Base-by-base conservation (phyloP, 2,113 vertebrate species). In the Axis porcinus region DNA sequence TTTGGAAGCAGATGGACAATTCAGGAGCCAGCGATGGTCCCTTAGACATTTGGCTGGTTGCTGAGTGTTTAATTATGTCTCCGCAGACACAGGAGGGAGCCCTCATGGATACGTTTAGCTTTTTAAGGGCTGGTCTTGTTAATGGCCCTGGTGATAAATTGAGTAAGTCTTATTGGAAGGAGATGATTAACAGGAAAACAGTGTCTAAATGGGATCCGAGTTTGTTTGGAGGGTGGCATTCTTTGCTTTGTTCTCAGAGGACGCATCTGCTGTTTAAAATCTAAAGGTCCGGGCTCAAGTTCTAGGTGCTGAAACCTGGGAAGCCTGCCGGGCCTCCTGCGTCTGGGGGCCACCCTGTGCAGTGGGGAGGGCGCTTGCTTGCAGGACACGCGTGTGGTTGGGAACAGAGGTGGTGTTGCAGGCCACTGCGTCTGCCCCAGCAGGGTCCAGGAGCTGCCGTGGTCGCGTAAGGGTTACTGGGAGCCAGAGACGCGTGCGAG, bases 1-100 rank as follows among this genome's bases (percentile, higher is more conserved):
- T 89, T 92, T 81, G 54, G 94, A 91, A 94, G 85, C 95, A 96
- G 93, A 97, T 91, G 92, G 95, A 93, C 92, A 95, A 83, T 62
- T 96, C 55, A 50, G 14, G 30, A 93, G 28, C 76, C 88, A 43
- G 47, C 54, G 82, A 3, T 15, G 52, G 55, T n/a, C 84, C 95
- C 92, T 76, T 57, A 23, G 89, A 93, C 86, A 12, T 28, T 40
- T 60, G 70, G 74, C 92, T 64, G 19, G 52, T 85, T 23, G 47
- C 95, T 74, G 81, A 27, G 50, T 70, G 36, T 91, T 94, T 98
- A 91, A 94, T 97, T 82, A 62, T 47, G 67, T 97, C 88, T 89
- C 50, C 5, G 87, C 76, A 94, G 96, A 97, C 88, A 62, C 60
- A 36, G 33, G 81, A n/a, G 54, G 19, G 19, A 76, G 84, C 30